Base-by-base conservation (phyloP, 2,113 vertebrate species). In the Micromys minutus region DNA sequence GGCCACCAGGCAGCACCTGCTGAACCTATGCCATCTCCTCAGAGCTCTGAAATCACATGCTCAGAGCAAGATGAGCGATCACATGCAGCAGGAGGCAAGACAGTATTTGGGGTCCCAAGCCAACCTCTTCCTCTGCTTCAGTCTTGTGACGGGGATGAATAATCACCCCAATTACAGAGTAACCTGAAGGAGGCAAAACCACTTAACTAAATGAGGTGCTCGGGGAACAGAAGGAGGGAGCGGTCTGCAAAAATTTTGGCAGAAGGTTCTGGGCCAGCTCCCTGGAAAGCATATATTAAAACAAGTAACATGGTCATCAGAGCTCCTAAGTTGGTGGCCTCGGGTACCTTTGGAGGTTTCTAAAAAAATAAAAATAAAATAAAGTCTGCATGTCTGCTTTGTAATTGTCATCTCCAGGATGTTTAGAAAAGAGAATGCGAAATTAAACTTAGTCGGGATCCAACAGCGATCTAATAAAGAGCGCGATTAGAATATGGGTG, bases 131-230 rank as follows among this genome's bases (percentile, higher is more conserved):
- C 74, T 89, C 47, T 52, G 87, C 55, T 83, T 95, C 76, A 87
- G 81, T 89, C 92, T 92, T 74, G 91, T 94, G 97, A 86, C 2
- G 0, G 77, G 94, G 96, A 96, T 97, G 95, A 97, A 87, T 96
- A 96, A 97, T 98, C 95, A 95, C 93, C 90, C 90, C 96, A 97
- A 96, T 96, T 97, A 97, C 67, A 89, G 75, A 97, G 85, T 88
- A 97, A 94, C 95, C 93, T 83, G 88, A 93, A 94, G 77, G 86
- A 96, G 93, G 85, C 80, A 96, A 95, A 97, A 87, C n/a, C 92
- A 96, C 96, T 96, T 97, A 94, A 89, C 90, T 97, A 98, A 97
- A 97, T 86, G 95, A 97, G 93, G 86, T 71, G 89, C 80, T 92
- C 63, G 24, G 95, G 90, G 96, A 95, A 42, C 15, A 34, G 55